Evolutionary conservation across 2,797 vertebrate species (phyloP), one percentile per base, ranked within the genome.

Genomic region (Tenualosa ilisha): DNA sequence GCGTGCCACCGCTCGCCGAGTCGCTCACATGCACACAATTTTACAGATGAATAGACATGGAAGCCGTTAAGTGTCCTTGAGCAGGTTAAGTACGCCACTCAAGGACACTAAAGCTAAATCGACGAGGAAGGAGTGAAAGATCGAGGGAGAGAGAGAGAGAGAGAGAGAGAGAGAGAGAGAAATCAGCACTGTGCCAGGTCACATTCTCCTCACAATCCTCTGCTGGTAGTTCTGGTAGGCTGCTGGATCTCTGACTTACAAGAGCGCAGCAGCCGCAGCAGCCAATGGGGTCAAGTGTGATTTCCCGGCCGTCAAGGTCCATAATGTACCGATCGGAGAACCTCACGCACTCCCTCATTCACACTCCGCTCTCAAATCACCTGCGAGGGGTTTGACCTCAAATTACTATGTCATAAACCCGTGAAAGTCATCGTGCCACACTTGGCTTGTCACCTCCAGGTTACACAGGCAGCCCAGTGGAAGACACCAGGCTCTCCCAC

Each of bases 41-140:
- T 75, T 75, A 40, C 68, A 75, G 68, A 75, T 75, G 68, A 75
- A 75, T 75, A 75, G 68, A 43, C 68, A 40, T 43, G 37, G 68
- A 22, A 75, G 68, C 68, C 37, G 68, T 75, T 75, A 75, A 75
- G 37, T 43, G 68, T 75, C 68, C 68, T 75, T 75, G 31, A 75
- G 68, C 68, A 75, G 68, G 68, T 75, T 75, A 75, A 75, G 68
- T 75, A 15, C 68, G 15, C 37, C 37, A 40, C 68, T 75, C 68
- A 75, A 75, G 68, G 68, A 75, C 68, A 75, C 68, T 75, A 75
- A 40, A 75, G 68, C 68, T 75, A 75, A 75, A 75, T 75, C 37
- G 68, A 75, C 68, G 37, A 43, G 37, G 37, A 43, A 43, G 15
- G 68, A 75, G 37, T 31, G 31, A 72, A 26, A 72, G 65, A 31